Percentiles rank a stretch among this genome's conserved stretches.
Conservation (phyloP, 1,140 invertebrate species). For the Euwallacea similis region DNA sequence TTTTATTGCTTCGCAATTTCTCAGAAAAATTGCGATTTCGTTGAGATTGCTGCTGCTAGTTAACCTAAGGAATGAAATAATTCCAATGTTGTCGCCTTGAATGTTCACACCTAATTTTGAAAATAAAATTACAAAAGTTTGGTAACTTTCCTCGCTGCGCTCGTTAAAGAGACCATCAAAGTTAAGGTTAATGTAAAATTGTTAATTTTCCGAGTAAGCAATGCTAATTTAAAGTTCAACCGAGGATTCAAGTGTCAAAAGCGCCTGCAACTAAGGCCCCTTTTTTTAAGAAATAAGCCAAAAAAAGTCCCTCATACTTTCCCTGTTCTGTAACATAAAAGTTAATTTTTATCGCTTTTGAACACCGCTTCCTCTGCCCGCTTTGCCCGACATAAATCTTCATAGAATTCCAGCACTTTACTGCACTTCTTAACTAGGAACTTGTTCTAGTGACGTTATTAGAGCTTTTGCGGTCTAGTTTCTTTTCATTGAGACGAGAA, state of each 20-base stretch:
- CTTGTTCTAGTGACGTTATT: not conserved
- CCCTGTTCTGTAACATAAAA: not conserved
- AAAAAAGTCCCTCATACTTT: not conserved
- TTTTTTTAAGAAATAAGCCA: too few species aligned
- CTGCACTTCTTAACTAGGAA: constrained; percentile 2
- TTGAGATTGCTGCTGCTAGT: too few species aligned
- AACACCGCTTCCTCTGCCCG: not conserved
- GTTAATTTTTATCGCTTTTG: constrained; percentile 6
- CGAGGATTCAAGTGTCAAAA: not conserved
- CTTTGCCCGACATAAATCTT: not conserved
- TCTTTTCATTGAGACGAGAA: too few species aligned
- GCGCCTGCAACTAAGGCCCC: too few species aligned
- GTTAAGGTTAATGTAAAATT: constrained; percentile 18
- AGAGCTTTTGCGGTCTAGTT: not conserved
- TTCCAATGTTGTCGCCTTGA: too few species aligned
- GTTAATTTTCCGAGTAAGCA: constrained; percentile 13
- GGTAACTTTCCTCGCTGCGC: constrained; percentile 12
- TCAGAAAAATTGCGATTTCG: too few species aligned
- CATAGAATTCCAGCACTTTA: constrained; percentile 1
- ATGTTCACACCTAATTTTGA: too few species aligned
- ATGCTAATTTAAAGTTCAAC: constrained; percentile 14
- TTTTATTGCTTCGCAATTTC: too few species aligned
- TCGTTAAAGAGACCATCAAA: constrained; percentile 14
- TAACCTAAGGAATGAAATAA: too few species aligned
- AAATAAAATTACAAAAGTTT: not conserved